Evolutionary conservation across 2,888 invertebrate genomes (phyloP).

Genomic region (Eupithecia dodoneata): DNA sequence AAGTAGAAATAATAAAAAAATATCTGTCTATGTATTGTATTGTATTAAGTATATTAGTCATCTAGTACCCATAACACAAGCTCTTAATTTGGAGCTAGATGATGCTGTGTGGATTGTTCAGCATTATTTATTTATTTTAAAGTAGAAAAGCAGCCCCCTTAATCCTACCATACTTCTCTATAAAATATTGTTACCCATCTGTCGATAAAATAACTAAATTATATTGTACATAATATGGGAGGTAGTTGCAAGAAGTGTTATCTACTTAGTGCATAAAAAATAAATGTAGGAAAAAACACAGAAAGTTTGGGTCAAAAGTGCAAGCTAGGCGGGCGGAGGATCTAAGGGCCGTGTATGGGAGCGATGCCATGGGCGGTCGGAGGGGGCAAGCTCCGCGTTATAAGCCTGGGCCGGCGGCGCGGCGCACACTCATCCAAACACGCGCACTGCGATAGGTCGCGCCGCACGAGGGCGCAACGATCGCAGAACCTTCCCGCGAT

Average conservation of each 20-base stretch:
- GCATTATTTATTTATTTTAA: background rate
- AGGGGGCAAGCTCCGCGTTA: conserved; percentile 53
- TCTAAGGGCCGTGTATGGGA: conserved; percentile 51
- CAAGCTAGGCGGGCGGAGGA: conserved; percentile 57
- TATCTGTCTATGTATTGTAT: too few species aligned
- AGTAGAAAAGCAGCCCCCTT: background rate
- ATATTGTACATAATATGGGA: background rate
- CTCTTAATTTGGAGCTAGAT: too few species aligned
- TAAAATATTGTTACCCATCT: background rate
- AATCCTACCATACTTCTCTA: background rate
- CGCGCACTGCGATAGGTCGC: conserved; percentile 81
- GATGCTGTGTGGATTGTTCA: too few species aligned
- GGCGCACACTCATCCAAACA: conserved; percentile 73
- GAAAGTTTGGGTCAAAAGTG: conserved; percentile 52
- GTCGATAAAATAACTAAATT: background rate
- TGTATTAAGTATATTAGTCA: too few species aligned
- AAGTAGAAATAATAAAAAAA: too few species aligned
- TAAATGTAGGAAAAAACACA: conserved; percentile 35
- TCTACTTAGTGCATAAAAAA: background rate
- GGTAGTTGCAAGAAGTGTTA: conserved; percentile 36
- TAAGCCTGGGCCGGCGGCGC: conserved; percentile 65
- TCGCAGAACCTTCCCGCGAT: conserved; percentile 72
- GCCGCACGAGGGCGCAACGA: conserved; percentile 77
- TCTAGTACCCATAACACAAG: too few species aligned
- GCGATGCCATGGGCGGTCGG: conserved; percentile 52